These are phyloP conservation scores for Callospermophilus lateralis DNA, from an alignment of 2,113 vertebrate genomes.

Conservation along the genomic window DNA sequence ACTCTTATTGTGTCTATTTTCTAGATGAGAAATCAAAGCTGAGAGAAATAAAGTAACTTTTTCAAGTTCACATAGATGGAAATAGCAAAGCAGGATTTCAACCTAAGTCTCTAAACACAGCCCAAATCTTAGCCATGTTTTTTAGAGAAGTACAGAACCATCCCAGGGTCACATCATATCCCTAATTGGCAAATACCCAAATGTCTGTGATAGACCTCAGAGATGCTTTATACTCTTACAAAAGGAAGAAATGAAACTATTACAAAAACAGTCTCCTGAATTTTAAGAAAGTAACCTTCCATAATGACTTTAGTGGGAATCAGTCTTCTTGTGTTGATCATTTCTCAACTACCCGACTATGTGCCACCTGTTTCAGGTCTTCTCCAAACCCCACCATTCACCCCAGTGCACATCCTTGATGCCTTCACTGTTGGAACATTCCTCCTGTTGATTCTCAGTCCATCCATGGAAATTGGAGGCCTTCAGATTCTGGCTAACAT, in stretches of 20 bases:
- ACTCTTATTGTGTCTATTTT: slow-evolving; percentile 16
- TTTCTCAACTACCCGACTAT: not conserved
- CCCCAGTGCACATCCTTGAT: not conserved
- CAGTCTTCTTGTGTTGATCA: not conserved
- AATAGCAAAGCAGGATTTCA: slow-evolving; percentile 8
- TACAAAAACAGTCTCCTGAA: slow-evolving; percentile 35
- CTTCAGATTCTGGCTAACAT: slow-evolving; percentile 56
- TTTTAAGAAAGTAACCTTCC: slow-evolving; percentile 37
- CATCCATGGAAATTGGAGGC: slow-evolving; percentile 47
- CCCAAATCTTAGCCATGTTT: slow-evolving; percentile 34
- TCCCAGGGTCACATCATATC: not conserved
- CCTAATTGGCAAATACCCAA: not conserved
- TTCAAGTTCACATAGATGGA: slow-evolving; percentile 38
- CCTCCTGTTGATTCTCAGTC: slow-evolving; percentile 18
- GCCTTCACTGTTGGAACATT: not conserved
- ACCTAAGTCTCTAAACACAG: not conserved
- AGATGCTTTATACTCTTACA: not conserved
- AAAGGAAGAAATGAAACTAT: slow-evolving; percentile 19
- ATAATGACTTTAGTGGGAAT: not conserved
- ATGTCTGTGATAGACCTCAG: not conserved
- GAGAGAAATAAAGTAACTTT: slow-evolving; percentile 49
- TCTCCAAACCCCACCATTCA: not conserved
- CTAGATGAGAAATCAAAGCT: slow-evolving; percentile 46
- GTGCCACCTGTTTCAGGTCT: not conserved
- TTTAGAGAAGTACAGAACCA: slow-evolving; percentile 20